phyloP scores from a whole-genome alignment of 2,113 vertebrate species.

The Oryzias melastigma region DNA sequence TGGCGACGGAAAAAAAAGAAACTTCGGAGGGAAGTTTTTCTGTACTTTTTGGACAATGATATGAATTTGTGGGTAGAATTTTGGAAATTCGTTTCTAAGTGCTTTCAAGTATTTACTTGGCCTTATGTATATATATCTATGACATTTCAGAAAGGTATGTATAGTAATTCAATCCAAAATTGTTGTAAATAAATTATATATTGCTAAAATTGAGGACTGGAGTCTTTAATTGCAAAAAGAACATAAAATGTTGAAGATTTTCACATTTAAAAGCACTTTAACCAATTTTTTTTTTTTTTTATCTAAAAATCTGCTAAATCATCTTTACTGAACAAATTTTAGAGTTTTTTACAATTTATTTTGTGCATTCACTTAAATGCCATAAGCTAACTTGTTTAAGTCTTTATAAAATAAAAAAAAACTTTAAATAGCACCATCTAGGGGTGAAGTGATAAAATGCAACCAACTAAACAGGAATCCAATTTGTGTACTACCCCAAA shows the following conservation, averaged over 20 bases:
- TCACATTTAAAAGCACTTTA: too few relatives aligned
- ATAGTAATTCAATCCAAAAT: slow-evolving; percentile 86
- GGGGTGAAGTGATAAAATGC: background rate
- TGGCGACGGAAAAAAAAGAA: slow-evolving; percentile 74
- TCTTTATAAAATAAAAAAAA: too few relatives aligned
- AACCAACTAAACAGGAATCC: background rate
- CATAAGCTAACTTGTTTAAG: too few relatives aligned
- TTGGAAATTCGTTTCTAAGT: slow-evolving; percentile 88
- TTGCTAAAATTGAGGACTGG: slow-evolving; percentile 78
- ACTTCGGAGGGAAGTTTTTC: slow-evolving; percentile 75
- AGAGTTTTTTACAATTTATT: too few relatives aligned
- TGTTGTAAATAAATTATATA: slow-evolving; percentile 89
- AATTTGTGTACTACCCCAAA: too few relatives aligned
- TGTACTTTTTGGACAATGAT: slow-evolving; percentile 84
- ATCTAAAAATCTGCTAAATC: too few relatives aligned
- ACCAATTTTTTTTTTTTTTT: too few relatives aligned
- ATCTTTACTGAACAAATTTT: too few relatives aligned
- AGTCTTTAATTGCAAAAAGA: slow-evolving; percentile 46
- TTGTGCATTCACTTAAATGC: too few relatives aligned
- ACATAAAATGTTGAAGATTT: too few relatives aligned
- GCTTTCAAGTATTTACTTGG: slow-evolving; percentile 89
- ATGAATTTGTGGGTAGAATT: slow-evolving; percentile 88
- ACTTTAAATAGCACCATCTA: background rate
- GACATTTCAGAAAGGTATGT: slow-evolving; percentile 86
- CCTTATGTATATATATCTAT: slow-evolving; percentile 86